Base-by-base conservation (phyloP, 1,140 invertebrate genomes). In the Popillia japonica region DNA sequence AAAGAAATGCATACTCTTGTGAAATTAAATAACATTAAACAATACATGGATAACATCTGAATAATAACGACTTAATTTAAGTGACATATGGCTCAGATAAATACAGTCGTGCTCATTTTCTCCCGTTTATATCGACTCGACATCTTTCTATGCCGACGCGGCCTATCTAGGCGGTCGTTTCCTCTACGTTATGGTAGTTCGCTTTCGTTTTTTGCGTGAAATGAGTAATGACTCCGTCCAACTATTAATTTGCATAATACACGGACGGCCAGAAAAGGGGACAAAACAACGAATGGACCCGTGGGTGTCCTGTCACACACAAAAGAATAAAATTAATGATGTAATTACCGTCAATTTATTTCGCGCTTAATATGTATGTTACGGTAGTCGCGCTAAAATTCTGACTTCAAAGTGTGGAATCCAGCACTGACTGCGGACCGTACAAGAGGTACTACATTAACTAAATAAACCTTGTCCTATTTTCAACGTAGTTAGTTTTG, bases 251-350 rank as follows among this genome's bases (percentile, higher is more conserved):
- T 48, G 44, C 44, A 48, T 48, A 48, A 48, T 48, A 48, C 44
- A 48, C 44, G 44, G 17, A 48, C 44, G 44, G 44, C 44, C 8
- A 14, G 44, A 48, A 48, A 48, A 48, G 44, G 44, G 44, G 11
- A 14, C 44, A 48, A 48, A 48, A 48, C 44, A 48, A 48, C n/a
- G 44, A 48, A 9, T n/a, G 44, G 44, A 48, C 44, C 44, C 11
- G 44, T 48, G 44, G 44, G 44, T 48, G 44, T 48, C 44, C 44
- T 48, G 44, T 48, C 44, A 48, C 44, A 48, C 44, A 14, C 44
- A 48, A 48, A 48, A 48, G 44, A 48, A 48, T 48, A 48, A 48
- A 48, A 48, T 48, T 48, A 48, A 48, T 48, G 44, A 48, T 48
- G 44, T 48, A 48, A 48, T 48, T 48, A 48, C 44, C 44, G 44